phyloP scores from a whole-genome alignment of 2,113 vertebrate species.

The Sorex araneus region DNA sequence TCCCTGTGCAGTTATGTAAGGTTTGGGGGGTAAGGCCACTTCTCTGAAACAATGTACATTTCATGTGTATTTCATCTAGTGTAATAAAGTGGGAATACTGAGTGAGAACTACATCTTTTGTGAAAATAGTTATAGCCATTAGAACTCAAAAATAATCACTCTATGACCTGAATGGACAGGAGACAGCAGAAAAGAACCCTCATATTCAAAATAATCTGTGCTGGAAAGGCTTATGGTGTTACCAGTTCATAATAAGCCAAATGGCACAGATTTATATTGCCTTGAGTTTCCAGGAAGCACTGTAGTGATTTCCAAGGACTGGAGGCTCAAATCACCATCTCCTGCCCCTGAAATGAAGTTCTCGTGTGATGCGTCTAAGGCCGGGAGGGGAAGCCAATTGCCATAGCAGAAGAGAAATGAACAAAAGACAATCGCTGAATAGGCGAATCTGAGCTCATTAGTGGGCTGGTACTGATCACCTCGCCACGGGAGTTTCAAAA shows the following conservation, averaged over 20 bases:
- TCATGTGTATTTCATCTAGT: constrained; percentile 51
- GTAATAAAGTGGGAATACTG: constrained; percentile 1
- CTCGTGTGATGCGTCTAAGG: constrained; percentile 29
- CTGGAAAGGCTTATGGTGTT: constrained; percentile 55
- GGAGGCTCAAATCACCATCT: background rate
- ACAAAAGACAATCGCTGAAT: constrained; percentile 60
- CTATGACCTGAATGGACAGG: constrained; percentile 31
- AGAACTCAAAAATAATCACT: constrained; percentile 30
- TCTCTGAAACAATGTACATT: constrained; percentile 47
- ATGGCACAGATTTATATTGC: background rate
- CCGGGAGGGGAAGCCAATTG: background rate
- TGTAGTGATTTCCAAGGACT: constrained; percentile 44
- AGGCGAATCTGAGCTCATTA: constrained; percentile 24
- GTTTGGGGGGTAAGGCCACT: background rate
- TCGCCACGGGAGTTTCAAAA: constrained; percentile 56
- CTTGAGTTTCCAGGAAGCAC: constrained; percentile 51
- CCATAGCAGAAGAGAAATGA: background rate
- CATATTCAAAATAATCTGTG: constrained; percentile 37
- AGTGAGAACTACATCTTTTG: background rate
- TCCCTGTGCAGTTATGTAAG: constrained; percentile 68
- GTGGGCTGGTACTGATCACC: constrained; percentile 29
- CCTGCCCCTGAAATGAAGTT: constrained; percentile 62
- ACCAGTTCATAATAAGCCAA: background rate
- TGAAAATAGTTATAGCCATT: constrained; percentile 13
- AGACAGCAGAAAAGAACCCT: constrained; percentile 22